Evolutionary conservation across 2,797 vertebrate genomes (phyloP).

Genomic region (Tenualosa thibaudeaui): DNA sequence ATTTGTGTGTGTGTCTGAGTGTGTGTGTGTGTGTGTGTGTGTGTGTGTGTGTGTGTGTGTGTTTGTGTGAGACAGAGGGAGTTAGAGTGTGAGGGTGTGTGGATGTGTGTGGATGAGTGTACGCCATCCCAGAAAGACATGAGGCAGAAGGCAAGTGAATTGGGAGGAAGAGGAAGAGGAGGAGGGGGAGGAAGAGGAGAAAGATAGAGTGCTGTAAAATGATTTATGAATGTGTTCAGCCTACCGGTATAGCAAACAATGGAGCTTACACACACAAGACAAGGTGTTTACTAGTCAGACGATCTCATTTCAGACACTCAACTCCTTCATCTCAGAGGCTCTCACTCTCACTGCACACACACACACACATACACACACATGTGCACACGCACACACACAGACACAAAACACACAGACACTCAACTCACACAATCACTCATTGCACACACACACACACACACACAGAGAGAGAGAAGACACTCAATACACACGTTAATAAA

Average conservation of each 20-base stretch:
- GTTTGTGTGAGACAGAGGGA: neutral
- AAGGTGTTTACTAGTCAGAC: constrained; percentile 38
- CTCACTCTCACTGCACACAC: constrained; percentile 20
- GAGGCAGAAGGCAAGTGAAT: constrained; percentile 37
- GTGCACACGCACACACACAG: too few species aligned
- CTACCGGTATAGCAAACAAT: constrained; percentile 34
- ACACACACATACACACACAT: neutral
- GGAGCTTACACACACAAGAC: constrained; percentile 28
- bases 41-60: too few species aligned
- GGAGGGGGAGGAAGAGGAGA: constrained; percentile 22
- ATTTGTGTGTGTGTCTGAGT: too few species aligned
- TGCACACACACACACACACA: constrained; percentile 23
- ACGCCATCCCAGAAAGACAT: neutral
- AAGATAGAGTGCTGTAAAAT: constrained; percentile 59
- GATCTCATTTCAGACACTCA: constrained; percentile 11
- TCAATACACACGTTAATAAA: neutral
- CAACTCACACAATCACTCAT: neutral
- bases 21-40: too few species aligned
- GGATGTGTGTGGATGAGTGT: neutral
- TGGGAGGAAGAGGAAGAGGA: constrained; percentile 54
- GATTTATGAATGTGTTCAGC: constrained; percentile 29
- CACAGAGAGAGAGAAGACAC: neutral
- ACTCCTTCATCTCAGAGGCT: constrained; percentile 27
- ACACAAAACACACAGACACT: neutral
- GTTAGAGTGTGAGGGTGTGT: neutral